These are phyloP conservation scores for Cavia aperea DNA, from an alignment of 2,113 vertebrate genomes.

Conservation along the genomic window DNA sequence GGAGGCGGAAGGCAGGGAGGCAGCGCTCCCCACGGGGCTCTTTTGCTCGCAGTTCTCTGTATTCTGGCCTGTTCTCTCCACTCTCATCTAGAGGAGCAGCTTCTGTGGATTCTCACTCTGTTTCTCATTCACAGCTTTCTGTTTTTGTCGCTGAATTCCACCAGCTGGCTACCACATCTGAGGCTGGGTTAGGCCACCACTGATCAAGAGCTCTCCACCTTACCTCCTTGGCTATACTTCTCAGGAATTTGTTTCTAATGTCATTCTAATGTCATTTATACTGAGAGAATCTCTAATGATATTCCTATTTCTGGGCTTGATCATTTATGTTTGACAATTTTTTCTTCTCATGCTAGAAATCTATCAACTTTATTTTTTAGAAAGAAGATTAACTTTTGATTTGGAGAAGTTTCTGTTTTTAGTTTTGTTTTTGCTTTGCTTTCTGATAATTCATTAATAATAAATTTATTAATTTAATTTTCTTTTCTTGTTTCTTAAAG, in stretches of 20 bases:
- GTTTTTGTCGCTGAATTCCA: not conserved
- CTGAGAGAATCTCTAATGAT: not conserved
- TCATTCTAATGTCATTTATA: not conserved
- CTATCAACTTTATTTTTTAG: not conserved
- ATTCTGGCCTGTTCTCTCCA: not conserved
- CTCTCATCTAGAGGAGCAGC: not conserved
- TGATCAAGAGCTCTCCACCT: not conserved
- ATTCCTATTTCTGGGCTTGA: not conserved
- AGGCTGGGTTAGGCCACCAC: not conserved
- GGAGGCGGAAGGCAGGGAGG: not conserved
- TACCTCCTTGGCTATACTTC: not conserved
- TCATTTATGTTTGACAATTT: not conserved
- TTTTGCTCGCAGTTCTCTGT: not conserved
- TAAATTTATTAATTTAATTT: not conserved
- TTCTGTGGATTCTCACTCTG: not conserved
- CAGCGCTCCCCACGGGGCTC: not conserved
- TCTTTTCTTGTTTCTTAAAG: not conserved
- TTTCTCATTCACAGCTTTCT: not conserved
- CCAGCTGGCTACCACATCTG: not conserved
- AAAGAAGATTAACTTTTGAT: not conserved
- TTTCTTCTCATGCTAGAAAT: not conserved
- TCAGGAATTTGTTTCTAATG: not conserved
- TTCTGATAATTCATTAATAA: not conserved
- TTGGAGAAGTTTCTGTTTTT: not conserved
- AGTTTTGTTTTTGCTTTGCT: slow-evolving; percentile 10